Evolutionary conservation across 1,140 invertebrate genomes (phyloP), one percentile per base, ranked within the genome.

Genomic region (Drosophila nikananu): DNA sequence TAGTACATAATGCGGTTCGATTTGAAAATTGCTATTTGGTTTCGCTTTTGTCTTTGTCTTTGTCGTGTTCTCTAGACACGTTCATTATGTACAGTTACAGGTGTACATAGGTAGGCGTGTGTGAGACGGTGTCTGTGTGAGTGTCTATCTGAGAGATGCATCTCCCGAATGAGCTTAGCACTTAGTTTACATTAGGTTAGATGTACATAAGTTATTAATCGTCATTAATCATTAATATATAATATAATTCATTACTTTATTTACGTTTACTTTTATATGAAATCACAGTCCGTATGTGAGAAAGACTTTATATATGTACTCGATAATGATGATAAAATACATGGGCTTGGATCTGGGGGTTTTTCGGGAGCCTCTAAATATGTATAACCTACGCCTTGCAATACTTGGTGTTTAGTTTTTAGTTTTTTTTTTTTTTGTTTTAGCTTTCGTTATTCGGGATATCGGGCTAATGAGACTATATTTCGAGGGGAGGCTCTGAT

Each of bases 221-320:
- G 12, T 35, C 32, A 13, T 35, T 35, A 35, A 65, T 65, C 39
- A 51, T 78, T 51, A 74, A 80, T 78, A 78, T 63, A n/a, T n/a
- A n/a, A n/a, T n/a, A 74, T 78, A 66, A 77, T 84, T 77, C 60
- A 55, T 84, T 81, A 71, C 48, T 55, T 63, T 73, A 71, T 66
- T 77, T 89, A 58, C 66, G 58, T 76, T 61, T 75, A 78, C 64
- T 78, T 63, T 49, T 83, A 59, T 78, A 76, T 79, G 86, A 92
- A 92, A 92, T 92, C 91, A 92, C 91, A 92, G 91, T 92, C 91
- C 91, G 91, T 92, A 92, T 92, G 91, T 92, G 91, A 92, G 86
- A 92, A 91, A 92, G 89, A 90, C 86, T 73, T 90, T 90, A 71
- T 71, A 68, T 86, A 86, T 86, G 83, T 83, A 91, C 82, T 86